Percentiles rank a stretch among this genome's conserved stretches.
Evolutionary conservation across 2,113 vertebrate genomes (phyloP).

Genomic region (Phyllopteryx taeniolatus): DNA sequence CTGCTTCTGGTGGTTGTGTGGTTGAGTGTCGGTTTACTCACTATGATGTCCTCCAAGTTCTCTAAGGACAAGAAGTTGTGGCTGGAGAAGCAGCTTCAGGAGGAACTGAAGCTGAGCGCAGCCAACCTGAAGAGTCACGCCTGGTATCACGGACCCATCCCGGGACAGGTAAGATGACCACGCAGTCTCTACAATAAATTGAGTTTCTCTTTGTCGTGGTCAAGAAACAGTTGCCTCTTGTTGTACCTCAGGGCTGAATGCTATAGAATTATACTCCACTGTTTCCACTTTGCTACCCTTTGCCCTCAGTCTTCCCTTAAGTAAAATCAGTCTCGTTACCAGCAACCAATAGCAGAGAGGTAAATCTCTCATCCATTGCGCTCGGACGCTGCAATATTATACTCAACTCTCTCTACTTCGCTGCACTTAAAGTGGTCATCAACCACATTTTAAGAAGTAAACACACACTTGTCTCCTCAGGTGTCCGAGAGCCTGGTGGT

Average conservation of each 20-base stretch:
- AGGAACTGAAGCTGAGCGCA: slow-evolving; percentile 87
- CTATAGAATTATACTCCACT: too few species aligned
- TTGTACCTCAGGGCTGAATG: too few species aligned
- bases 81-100: slow-evolving; percentile 86
- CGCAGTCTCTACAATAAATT: neutral
- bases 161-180: slow-evolving; percentile 79
- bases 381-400: too few species aligned
- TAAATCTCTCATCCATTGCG: too few species aligned
- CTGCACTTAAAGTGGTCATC: neutral
- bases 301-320: too few species aligned
- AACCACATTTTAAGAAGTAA: neutral
- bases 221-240: too few species aligned
- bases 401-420: neutral
- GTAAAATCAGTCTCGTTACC: too few species aligned
- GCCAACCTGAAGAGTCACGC: slow-evolving; percentile 84
- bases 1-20: too few species aligned
- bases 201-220: too few species aligned
- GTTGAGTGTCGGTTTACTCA: neutral
- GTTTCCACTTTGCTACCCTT: too few species aligned
- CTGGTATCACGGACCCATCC: slow-evolving; percentile 90
- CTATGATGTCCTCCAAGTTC: slow-evolving; percentile 76
- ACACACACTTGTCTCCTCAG: slow-evolving; percentile 53
- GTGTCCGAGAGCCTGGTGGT: slow-evolving; percentile 86
- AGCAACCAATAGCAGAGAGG: too few species aligned
- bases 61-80: slow-evolving; percentile 91